phyloP scores from a whole-genome alignment of 2,888 invertebrate genomes.

The Nemotelus pantherinus region DNA sequence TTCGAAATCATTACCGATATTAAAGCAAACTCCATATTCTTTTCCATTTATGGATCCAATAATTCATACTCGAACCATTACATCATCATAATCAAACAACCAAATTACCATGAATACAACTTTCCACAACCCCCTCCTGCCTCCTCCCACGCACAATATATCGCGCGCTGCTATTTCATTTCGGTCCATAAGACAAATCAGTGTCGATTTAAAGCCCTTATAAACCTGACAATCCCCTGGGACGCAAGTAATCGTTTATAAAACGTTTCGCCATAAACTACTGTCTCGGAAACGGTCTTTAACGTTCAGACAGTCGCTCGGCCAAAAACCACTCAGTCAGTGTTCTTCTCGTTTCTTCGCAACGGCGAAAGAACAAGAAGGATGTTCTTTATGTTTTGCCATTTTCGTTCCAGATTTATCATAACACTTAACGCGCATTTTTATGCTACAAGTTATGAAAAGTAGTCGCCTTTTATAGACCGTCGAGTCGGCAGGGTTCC shows the following conservation, averaged over 20 bases:
- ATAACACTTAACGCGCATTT: conserved; percentile 10
- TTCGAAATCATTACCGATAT: not conserved
- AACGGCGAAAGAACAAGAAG: too few species aligned
- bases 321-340: conserved; percentile 1
- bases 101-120: not conserved
- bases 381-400: not conserved
- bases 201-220: not conserved
- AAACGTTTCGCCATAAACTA: conserved; percentile 7
- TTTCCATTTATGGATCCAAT: not conserved
- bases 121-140: not conserved
- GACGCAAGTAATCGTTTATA: conserved; percentile 15
- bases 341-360: not conserved
- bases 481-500: too few species aligned
- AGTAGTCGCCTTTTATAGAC: too few species aligned
- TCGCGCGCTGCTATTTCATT: too few species aligned
- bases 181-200: not conserved
- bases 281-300: not conserved
- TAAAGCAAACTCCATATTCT: not conserved
- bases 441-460: not conserved
- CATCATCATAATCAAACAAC: not conserved
- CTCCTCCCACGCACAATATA: not conserved
- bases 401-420: not conserved
- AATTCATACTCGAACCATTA: not conserved
- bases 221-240: conserved; percentile 21
- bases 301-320: not conserved